These are phyloP conservation scores for Drosophila quasianomalipes DNA, from an alignment of 2,888 invertebrate genomes.

Conservation along the genomic window DNA sequence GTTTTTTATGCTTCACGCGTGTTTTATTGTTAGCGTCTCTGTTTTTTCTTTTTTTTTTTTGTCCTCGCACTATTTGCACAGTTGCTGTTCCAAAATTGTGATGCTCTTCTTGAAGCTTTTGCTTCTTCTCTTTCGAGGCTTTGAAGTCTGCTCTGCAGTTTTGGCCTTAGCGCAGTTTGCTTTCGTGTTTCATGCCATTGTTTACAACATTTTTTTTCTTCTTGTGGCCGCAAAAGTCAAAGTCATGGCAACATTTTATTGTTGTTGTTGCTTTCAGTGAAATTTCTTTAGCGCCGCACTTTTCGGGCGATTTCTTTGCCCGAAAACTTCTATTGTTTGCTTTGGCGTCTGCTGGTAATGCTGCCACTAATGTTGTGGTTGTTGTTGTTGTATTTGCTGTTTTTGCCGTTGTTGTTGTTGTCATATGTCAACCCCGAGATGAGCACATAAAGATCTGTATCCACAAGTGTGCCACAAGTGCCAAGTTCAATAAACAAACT, in stretches of 20 bases:
- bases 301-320: constrained; percentile 52
- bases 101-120: constrained; percentile 19
- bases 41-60: constrained; percentile 29
- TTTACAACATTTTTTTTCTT: constrained; percentile 36
- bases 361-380: constrained; percentile 14
- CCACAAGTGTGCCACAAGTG: constrained; percentile 68
- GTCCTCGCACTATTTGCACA: constrained; percentile 67
- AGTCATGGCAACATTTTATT: constrained; percentile 68
- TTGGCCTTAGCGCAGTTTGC: constrained; percentile 35
- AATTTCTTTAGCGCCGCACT: constrained; percentile 52
- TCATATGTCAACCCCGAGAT: constrained; percentile 30
- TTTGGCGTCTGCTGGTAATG: constrained; percentile 18
- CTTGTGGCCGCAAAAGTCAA: constrained; percentile 63
- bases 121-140: constrained; percentile 12
- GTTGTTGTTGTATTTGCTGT: neutral
- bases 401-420: constrained; percentile 23
- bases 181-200: constrained; percentile 51
- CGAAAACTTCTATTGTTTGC: constrained; percentile 61
- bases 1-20: constrained; percentile 31
- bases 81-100: constrained; percentile 43
- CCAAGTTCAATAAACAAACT: constrained; percentile 60
- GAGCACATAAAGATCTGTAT: constrained; percentile 31
- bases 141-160: constrained; percentile 30
- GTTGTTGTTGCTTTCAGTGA: constrained; percentile 57
- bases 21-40: constrained; percentile 26